Evolutionary conservation across 30 jellyfish, hydroid and myxozoan species (phyloP).

Genomic region (Hydractinia symbiolongicarpus): DNA sequence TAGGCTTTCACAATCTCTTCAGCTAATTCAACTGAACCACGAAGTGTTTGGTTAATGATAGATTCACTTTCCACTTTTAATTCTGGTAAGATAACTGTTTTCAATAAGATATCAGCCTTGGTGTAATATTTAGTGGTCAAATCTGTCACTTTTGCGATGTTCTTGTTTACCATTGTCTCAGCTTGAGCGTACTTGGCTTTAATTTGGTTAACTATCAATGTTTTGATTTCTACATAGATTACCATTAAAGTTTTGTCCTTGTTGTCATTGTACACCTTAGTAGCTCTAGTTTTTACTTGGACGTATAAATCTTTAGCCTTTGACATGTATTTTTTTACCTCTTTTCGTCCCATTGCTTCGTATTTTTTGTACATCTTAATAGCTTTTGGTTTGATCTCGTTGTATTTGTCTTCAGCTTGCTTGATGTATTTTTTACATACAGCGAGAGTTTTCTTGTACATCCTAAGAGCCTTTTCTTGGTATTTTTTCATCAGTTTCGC

Average conservation of each 20-base stretch:
- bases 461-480: conserved; percentile 34
- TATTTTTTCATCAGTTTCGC: conserved; percentile 22
- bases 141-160: conserved; percentile 16
- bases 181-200: conserved; percentile 7
- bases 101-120: conserved; percentile 40
- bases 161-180: background rate
- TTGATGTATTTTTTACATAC: conserved; percentile 23
- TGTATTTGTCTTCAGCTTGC: conserved; percentile 31
- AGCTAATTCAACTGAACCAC: conserved; percentile 61
- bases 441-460: conserved; percentile 42
- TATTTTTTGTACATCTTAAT: conserved; percentile 7
- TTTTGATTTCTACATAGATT: conserved; percentile 34
- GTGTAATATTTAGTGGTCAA: conserved; percentile 23
- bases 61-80: conserved; percentile 67
- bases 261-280: conserved; percentile 50
- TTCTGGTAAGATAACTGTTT: conserved; percentile 72
- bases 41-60: conserved; percentile 76
- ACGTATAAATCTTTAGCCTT: conserved; percentile 25
- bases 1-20: conserved; percentile 67
- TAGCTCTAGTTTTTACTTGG: conserved; percentile 28
- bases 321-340: conserved; percentile 20
- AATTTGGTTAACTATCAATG: background rate
- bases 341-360: background rate
- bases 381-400: conserved; percentile 35
- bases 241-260: conserved; percentile 51